phyloP scores from a whole-genome alignment of 2,888 invertebrate genomes.

The Dilophus febrilis region DNA sequence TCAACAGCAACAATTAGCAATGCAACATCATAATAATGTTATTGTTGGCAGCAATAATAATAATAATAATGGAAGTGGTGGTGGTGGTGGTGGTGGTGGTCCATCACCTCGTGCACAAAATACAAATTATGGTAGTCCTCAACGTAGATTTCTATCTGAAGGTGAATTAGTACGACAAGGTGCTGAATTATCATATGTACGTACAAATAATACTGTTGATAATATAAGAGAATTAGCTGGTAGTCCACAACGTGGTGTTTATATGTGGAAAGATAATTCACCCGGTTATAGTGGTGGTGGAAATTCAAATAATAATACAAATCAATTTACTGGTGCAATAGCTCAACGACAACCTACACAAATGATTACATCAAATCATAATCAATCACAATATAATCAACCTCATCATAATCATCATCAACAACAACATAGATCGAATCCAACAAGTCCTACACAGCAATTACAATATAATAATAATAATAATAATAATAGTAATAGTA shows the following conservation, averaged over 20 bases:
- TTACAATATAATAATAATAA: slow-evolving; percentile 15
- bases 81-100: slow-evolving; percentile 3
- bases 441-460: slow-evolving; percentile 52
- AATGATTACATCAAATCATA: slow-evolving; percentile 4
- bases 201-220: slow-evolving; percentile 62
- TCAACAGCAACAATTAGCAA: slow-evolving; percentile 12
- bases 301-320: slow-evolving; percentile 1
- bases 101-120: slow-evolving; percentile 17
- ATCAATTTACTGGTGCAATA: not conserved
- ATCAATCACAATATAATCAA: slow-evolving; percentile 29
- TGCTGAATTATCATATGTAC: slow-evolving; percentile 42
- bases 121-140: slow-evolving; percentile 41
- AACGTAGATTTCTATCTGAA: slow-evolving; percentile 64
- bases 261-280: slow-evolving; percentile 65
- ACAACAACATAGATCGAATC: slow-evolving; percentile 50
- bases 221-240: slow-evolving; percentile 79
- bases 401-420: slow-evolving; percentile 29
- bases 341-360: not conserved
- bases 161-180: slow-evolving; percentile 60
- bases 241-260: slow-evolving; percentile 66
- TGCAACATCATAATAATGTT: slow-evolving; percentile 15
- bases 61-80: not conserved
- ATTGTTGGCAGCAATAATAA: no score
- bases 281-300: slow-evolving; percentile 33
- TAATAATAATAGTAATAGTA: slow-evolving; percentile 9